Percentiles rank a stretch among this genome's conserved stretches.
These are phyloP conservation scores for Drosophila nikananu DNA, from an alignment of 1,140 invertebrate genomes.

Conservation along the genomic window DNA sequence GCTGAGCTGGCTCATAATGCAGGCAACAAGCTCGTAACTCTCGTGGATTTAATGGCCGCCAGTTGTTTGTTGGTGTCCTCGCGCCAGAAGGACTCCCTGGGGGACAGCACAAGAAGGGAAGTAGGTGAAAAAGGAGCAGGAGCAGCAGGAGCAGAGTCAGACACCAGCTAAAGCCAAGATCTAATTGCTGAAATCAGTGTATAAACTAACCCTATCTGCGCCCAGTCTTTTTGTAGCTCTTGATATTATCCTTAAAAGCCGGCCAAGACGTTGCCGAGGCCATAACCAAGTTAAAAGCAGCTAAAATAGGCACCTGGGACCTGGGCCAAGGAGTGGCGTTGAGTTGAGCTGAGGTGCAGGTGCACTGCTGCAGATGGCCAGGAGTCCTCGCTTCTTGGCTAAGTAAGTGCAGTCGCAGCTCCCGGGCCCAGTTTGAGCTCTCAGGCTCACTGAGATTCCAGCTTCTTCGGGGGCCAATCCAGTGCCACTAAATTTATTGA, in stretches of 20 bases:
- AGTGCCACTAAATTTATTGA: constrained; percentile 78
- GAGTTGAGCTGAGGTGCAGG: constrained; percentile 6
- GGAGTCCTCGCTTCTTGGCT: constrained; percentile 39
- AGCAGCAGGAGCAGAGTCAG: neutral
- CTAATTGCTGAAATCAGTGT: constrained; percentile 52
- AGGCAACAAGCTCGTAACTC: constrained; percentile 37
- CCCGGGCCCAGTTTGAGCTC: neutral
- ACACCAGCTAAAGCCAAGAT: constrained; percentile 17
- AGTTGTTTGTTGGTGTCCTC: constrained; percentile 12
- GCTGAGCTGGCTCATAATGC: constrained; percentile 34
- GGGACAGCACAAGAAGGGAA: neutral
- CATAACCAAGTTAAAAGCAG: constrained; percentile 77
- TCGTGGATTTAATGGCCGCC: constrained; percentile 45
- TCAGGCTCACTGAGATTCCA: constrained; percentile 1
- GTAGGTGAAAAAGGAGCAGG: neutral
- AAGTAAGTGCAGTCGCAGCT: constrained; percentile 60
- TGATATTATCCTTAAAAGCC: constrained; percentile 67
- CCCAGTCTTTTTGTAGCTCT: neutral
- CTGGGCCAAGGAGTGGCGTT: neutral
- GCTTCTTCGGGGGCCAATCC: constrained; percentile 53
- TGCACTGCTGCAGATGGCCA: constrained; percentile 29
- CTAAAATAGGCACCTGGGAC: constrained; percentile 80
- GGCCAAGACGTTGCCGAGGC: constrained; percentile 61
- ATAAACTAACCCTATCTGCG: constrained; percentile 16
- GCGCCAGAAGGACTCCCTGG: constrained; percentile 7